These are phyloP conservation scores for Solenopsis invicta DNA, from an alignment of 1,140 invertebrate genomes.

Conservation along the genomic window DNA sequence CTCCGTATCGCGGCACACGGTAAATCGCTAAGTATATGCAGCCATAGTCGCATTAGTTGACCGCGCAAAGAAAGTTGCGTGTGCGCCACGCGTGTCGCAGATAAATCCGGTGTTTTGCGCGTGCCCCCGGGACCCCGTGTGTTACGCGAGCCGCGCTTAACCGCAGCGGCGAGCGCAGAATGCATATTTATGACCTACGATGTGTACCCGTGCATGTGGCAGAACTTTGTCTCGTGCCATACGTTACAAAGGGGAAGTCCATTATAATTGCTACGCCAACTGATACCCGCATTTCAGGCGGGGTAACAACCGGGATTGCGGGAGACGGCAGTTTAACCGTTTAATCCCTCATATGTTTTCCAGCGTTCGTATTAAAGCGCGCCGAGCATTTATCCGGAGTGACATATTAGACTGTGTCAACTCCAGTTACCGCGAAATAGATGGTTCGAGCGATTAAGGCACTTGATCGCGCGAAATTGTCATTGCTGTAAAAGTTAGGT, in stretches of 20 bases:
- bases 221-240: conserved; percentile 62
- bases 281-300: conserved; percentile 54
- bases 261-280: conserved; percentile 64
- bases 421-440: conserved; percentile 40
- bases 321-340: conserved; percentile 59
- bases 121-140: background rate
- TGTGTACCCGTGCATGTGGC: conserved; percentile 54
- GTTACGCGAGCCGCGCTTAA: conserved; percentile 7
- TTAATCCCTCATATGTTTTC: conserved; percentile 64
- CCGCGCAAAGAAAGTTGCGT: background rate
- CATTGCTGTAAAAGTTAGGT: background rate
- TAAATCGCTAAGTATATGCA: conserved; percentile 6
- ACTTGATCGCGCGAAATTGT: conserved; percentile 35
- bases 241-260: conserved; percentile 63
- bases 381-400: conserved; percentile 45
- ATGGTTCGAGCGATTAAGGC: conserved; percentile 40
- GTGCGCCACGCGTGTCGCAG: background rate
- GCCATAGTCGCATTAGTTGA: background rate
- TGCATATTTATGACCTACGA: conserved; percentile 63
- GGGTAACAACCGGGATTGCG: conserved; percentile 58
- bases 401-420: conserved; percentile 58
- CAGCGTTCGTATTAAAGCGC: conserved; percentile 54
- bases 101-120: conserved; percentile 47
- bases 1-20: conserved; percentile 20
- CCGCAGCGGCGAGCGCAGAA: conserved; percentile 13